Evolutionary conservation across 2,888 invertebrate species (phyloP), one percentile per base, ranked within the genome.

Genomic region (Synanthedon andrenaeformis): DNA sequence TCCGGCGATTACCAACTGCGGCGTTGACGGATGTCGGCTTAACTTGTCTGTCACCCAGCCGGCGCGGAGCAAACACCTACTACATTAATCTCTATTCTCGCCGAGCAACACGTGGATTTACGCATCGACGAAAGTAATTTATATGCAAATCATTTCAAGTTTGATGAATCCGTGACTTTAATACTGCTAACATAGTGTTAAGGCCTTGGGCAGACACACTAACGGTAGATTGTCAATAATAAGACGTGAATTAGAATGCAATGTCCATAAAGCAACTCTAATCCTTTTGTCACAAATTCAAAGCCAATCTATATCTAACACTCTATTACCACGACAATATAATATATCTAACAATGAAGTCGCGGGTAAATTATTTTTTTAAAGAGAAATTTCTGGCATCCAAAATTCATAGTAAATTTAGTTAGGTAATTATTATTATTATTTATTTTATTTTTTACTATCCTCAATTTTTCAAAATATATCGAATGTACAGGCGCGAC

Each of bases 1-100:
- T 85, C 77, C 74, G 72, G 72, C 73, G 85, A 84, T 85, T 85
- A 84, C 75, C 75, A 69, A 67, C 62, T 63, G 69, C 74, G 76
- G 80, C 85, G 87, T 79, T 87, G 87, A 87, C 86, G 87, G 86
- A 87, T 82, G 86, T 82, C 86, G 73, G 83, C 83, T 87, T 85
- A 85, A 75, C 74, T 79, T 82, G 85, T 83, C 84, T 79, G 82
- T 84, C 85, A 82, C 78, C 73, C 57, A 71, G 69, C 69, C 73
- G 66, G 66, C 71, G 70, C 71, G 72, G 76, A 35, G 35, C 35
- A 35, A 35, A 78, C 81, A 82, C 82, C 82, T 76, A 79, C 81
- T 76, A 76, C 74, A 79, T 81, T 87, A 87, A 86, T 86, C 86
- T 84, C 77, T 79, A 78, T 81, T 76, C 82, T 78, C 76, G 71